Base-by-base conservation (phyloP, 2,113 vertebrate genomes). In the Pelecanoides urinatrix region DNA sequence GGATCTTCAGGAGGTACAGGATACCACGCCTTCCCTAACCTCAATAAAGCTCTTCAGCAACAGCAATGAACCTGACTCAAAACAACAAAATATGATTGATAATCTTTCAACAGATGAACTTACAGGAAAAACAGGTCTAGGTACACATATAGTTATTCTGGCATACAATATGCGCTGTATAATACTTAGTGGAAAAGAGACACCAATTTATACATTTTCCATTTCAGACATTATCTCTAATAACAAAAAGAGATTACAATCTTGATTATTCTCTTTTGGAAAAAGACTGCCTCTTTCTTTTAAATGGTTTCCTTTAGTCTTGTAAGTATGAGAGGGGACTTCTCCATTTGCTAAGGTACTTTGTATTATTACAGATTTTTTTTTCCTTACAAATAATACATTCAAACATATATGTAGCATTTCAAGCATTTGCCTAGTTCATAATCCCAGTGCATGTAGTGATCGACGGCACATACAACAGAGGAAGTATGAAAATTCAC, bases 91-190 rank as follows among this genome's bases (percentile, higher is more conserved):
- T 42, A 70, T 18, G 22, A 86, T 29, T 67, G 29, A 78, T 50
- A 36, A 40, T 42, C 29, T 36, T 75, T 92, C 58, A 76, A 0
- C 4, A 23, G 26, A 83, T 72, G 53, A 85, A 58, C 19, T 79
- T n/a, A 56, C 10, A 49, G 16, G n/a, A 58, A 91, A 89, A 85
- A 26, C 36, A 83, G 26, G 4, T 70, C 27, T 78, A 55, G 14
- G 25, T 26, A 56, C 21, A 22, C 5, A 4, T 13, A 36, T 9
- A 85, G 10, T 20, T 77, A 63, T 36, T 89, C 44, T 65, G 49
- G 10, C 16, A 61, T 65, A 52, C 3, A 45, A 7, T 58, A 58
- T 65, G 11, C 0, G 0, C 7, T 44, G 3, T 27, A 13, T 40
- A 74, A 44, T 36, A 18, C 26, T 71, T 86, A 50, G 6, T 77